Percentiles rank a stretch among this genome's conserved stretches.
phyloP scores from a whole-genome alignment of 2,113 vertebrate species.

The Aptenodytes patagonicus region DNA sequence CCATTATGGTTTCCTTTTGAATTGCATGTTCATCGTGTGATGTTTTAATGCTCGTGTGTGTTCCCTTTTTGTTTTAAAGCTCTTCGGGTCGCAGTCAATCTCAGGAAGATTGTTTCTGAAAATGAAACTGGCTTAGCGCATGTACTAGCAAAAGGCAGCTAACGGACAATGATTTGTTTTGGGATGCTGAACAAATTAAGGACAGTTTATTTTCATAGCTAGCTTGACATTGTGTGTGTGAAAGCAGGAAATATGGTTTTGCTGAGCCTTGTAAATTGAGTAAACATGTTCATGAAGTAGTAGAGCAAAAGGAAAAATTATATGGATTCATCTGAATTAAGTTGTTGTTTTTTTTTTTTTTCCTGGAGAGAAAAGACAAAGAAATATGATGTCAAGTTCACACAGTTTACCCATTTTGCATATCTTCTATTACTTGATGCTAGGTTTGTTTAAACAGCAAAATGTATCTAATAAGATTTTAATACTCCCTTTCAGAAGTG shows the following conservation, averaged over 20 bases:
- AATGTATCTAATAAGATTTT: neutral
- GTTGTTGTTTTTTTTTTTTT: neutral
- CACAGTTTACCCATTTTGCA: neutral
- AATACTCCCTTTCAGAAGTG: neutral
- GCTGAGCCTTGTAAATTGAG: neutral
- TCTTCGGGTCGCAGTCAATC: neutral
- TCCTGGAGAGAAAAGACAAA: neutral
- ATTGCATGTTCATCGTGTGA: neutral
- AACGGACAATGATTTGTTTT: neutral
- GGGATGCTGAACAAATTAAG: neutral
- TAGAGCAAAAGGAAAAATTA: neutral
- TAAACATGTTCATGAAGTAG: neutral
- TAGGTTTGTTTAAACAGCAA: neutral
- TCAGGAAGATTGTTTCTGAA: neutral
- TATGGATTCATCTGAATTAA: neutral
- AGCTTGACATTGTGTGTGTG: neutral
- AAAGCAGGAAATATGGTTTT: neutral
- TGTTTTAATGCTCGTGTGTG: neutral
- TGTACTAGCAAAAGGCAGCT: neutral
- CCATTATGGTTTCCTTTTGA: constrained; percentile 35
- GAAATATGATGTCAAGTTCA: neutral
- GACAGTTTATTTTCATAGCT: neutral
- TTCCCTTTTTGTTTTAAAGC: neutral
- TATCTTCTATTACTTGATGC: neutral
- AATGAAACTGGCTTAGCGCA: neutral